Base-by-base conservation (phyloP, 1,140 invertebrate species). In the Ridgeia piscesae region DNA sequence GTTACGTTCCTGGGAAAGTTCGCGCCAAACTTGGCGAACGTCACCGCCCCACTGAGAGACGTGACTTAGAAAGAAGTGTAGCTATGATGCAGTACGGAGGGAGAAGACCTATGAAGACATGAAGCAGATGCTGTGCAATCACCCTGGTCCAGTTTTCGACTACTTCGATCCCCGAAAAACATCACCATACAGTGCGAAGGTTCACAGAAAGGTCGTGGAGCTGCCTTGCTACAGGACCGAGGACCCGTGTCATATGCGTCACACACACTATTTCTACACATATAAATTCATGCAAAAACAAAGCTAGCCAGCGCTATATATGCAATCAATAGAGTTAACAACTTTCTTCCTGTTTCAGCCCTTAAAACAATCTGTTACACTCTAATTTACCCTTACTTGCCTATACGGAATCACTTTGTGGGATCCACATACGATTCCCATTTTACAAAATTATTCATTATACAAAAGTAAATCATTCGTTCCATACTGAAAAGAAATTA, bases 171-270 rank as follows among this genome's bases (percentile, higher is more conserved):
- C 92, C 8, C 90, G 93, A 93, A 94, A 35, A 33, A 93, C 34
- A 88, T 94, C 89, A 92, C 93, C 1, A 31, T 95, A 34, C 93
- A 94, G 92, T 91, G 92, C n/a, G 95, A 91, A 35, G 93, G 93
- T 33, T 94, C 92, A 31, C 93, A 93, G 48, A 33, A 94, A 48
- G 96, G 95, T 1, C 91, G 96, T 35, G 96, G 96, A 33, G 95
- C 95, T 35, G 94, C 95, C 17, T 48, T 96, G 0, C 90, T 96
- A 14, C 96, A 97, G 93, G 94, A 96, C 91, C n/a, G 95, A 95
- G 94, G 94, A 94, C 95, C 95, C 1, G 94, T 97, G 1, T 95
- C 95, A 31, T 96, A 94, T 93, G 96, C 95, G 6, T 96, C 96
- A n/a, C n/a, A n/a, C n/a, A n/a, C n/a, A n/a, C n/a, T n/a, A n/a